phyloP scores from a whole-genome alignment of 2,113 vertebrate genomes.

The Neomonachus schauinslandi region DNA sequence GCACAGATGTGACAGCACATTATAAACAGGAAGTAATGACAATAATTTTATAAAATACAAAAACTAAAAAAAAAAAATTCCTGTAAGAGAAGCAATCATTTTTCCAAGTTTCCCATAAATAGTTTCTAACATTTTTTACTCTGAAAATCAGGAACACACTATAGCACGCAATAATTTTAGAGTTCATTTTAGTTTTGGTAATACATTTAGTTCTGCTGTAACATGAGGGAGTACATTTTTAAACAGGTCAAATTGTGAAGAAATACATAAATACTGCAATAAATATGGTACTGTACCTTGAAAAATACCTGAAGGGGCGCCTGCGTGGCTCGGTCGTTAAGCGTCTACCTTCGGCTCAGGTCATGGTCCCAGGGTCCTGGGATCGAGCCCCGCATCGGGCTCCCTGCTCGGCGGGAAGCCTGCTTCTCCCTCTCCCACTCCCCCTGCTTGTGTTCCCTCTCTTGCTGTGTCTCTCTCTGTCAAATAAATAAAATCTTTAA shows the following conservation, averaged over 20 bases:
- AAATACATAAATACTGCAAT: not conserved
- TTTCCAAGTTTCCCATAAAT: not conserved
- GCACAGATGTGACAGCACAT: not conserved
- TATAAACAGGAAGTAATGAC: not conserved
- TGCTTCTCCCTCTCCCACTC: too few relatives aligned
- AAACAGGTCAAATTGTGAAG: not conserved
- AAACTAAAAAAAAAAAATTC: not conserved
- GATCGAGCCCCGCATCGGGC: too few relatives aligned
- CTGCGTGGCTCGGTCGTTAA: too few relatives aligned
- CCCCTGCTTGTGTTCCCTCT: too few relatives aligned
- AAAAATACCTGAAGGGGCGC: not conserved
- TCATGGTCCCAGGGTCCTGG: too few relatives aligned
- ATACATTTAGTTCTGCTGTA: not conserved
- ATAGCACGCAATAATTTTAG: not conserved
- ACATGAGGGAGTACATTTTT: not conserved
- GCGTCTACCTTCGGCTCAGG: too few relatives aligned
- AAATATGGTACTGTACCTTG: not conserved
- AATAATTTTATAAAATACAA: constrained; percentile 28
- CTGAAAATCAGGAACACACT: not conserved
- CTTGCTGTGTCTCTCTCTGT: too few relatives aligned
- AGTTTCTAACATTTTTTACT: not conserved
- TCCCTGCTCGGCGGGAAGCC: too few relatives aligned
- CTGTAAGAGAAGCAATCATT: not conserved
- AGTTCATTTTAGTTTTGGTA: constrained; percentile 57
- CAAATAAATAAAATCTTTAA: too few relatives aligned